Conservation (phyloP, 2,113 vertebrate species). For the Varanus salvator region DNA sequence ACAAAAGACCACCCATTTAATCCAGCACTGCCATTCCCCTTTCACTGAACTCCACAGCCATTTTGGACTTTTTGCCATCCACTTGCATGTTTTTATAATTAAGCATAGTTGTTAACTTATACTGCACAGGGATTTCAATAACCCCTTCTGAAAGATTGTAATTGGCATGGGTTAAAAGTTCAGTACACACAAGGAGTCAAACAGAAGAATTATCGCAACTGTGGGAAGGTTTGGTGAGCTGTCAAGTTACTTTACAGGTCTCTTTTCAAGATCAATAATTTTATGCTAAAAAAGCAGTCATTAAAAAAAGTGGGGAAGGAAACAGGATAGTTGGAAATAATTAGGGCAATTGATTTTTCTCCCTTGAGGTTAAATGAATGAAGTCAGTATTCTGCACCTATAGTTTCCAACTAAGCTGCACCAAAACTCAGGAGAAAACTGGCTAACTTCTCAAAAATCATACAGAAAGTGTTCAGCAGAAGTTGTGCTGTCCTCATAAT, state of each 20-base stretch:
- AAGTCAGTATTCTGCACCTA: background rate
- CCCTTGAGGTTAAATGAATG: background rate
- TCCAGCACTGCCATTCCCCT: background rate
- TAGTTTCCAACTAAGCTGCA: background rate
- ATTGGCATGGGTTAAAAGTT: constrained; percentile 1
- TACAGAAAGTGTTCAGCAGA: background rate
- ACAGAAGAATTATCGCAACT: background rate
- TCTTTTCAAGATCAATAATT: constrained; percentile 15
- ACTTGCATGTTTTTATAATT: background rate
- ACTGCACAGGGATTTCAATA: background rate
- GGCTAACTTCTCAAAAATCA: background rate
- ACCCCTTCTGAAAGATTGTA: background rate
- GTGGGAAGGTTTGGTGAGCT: background rate
- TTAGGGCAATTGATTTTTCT: constrained; percentile 1
- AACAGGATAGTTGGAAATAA: background rate
- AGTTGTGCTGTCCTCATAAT: background rate
- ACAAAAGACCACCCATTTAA: background rate
- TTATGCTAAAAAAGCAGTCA: background rate
- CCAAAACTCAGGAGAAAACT: background rate
- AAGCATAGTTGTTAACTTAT: background rate
- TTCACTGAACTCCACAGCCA: background rate
- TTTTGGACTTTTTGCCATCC: background rate
- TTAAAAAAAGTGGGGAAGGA: background rate
- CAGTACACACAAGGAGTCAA: background rate
- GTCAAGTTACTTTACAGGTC: background rate